Base-by-base conservation (phyloP, 2,797 vertebrate species). In the Gallirallus australis region DNA sequence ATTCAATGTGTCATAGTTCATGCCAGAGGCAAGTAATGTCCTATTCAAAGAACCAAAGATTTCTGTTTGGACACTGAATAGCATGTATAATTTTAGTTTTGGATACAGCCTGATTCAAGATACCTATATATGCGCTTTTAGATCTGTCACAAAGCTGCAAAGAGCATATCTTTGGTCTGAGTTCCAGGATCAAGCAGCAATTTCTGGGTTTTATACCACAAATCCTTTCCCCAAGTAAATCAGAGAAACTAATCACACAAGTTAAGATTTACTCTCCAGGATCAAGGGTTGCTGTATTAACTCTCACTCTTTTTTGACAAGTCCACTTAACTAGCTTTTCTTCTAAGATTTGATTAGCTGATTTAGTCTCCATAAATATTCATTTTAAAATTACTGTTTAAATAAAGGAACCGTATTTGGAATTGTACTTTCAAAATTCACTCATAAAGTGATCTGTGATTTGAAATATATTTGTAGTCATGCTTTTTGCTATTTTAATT, bases 281-380 rank as follows among this genome's bases (percentile, higher is more conserved):
- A 90, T 86, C 72, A 93, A 87, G 30, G 35, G 40, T 64, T 82
- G 27, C 50, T 89, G 40, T 83, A 47, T 86, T 94, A 83, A 94
- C 61, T 69, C 31, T 77, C 66, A 78, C 65, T 94, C 47, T 93
- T 7, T 23, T 82, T 89, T 94, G 86, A 78, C 70, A 83, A 23
- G 48, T 63, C 61, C 64, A 89, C 35, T 90, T 96, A 95, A 90
- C 78, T 91, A 86, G 28, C 18, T 94, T 96, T 87, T 72, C 65
- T 86, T 82, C 28, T 48, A 40, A 83, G 6, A 93, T 93, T 90
- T 83, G 13, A 79, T 90, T 68, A 82, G 78, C 76, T 93, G 45
- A 71, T 85, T 95, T 83, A 92, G 48, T 30, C 31, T 79, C n/a
- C 47, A 48, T 90, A 83, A 89, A 83, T 87, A 91, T 94, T 95